Percentiles rank a stretch among this genome's conserved stretches.
These are phyloP conservation scores for Molossus molossus DNA, from an alignment of 2,797 vertebrate species.

Conservation along the genomic window DNA sequence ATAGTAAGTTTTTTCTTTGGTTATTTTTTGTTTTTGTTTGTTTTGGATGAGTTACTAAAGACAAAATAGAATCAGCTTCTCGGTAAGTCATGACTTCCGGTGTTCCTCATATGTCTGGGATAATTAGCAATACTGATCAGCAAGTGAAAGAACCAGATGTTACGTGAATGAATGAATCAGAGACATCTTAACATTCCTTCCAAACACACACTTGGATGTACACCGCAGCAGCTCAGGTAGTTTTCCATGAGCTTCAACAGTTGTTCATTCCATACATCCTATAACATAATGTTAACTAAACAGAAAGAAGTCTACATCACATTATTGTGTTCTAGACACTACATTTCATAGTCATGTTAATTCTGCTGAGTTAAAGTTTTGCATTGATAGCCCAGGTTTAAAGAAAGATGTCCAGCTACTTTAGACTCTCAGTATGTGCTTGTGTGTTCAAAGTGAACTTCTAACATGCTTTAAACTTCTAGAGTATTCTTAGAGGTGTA, in stretches of 20 bases:
- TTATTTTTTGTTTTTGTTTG: not conserved
- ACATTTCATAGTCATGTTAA: conserved; percentile 48
- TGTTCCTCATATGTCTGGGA: not conserved
- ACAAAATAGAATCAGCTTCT: conserved; percentile 19
- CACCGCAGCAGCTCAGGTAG: not conserved
- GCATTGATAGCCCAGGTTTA: conserved; percentile 15
- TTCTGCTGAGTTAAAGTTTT: conserved; percentile 56
- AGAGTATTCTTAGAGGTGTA: conserved; percentile 65
- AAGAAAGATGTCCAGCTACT: conserved; percentile 17
- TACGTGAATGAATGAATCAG: conserved; percentile 51
- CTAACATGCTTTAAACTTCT: conserved; percentile 74
- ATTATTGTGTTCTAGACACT: not conserved
- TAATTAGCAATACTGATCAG: conserved; percentile 11
- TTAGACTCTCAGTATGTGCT: conserved; percentile 32
- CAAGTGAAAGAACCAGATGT: not conserved
- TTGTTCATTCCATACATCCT: not conserved
- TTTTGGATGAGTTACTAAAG: conserved; percentile 33
- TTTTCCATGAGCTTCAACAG: not conserved
- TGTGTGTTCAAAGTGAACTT: conserved; percentile 71
- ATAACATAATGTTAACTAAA: conserved; percentile 26
- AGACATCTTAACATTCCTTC: not conserved
- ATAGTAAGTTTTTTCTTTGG: not conserved
- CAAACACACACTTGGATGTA: not conserved
- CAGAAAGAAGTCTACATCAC: not conserved
- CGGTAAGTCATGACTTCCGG: not conserved